phyloP scores from a whole-genome alignment of 2,797 vertebrate genomes.

The Dendrocincla tyrannina region DNA sequence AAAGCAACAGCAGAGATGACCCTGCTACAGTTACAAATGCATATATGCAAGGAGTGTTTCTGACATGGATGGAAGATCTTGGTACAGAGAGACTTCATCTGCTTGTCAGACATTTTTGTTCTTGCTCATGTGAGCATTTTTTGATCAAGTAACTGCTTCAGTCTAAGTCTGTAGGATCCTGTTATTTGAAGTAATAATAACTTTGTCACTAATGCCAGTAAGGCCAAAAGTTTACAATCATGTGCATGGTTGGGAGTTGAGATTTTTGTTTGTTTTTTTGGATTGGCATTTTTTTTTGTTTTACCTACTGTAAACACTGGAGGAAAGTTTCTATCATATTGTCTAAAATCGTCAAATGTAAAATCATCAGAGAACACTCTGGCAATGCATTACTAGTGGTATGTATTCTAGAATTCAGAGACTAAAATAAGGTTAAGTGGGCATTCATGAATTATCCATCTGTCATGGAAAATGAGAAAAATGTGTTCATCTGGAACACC shows the following conservation, averaged over 20 bases:
- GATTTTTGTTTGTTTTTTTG: not conserved
- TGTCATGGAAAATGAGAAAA: not conserved
- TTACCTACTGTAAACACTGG: not conserved
- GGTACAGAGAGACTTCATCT: not conserved
- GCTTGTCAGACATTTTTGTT: not conserved
- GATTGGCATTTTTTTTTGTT: not conserved
- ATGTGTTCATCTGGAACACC: not conserved
- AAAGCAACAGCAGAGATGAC: not conserved
- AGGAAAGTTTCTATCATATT: not conserved
- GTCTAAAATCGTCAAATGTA: not conserved
- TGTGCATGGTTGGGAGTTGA: no score
- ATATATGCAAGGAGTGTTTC: not conserved
- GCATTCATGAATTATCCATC: not conserved
- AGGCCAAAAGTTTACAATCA: not conserved
- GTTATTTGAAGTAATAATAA: not conserved
- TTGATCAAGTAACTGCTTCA: not conserved
- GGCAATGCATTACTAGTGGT: not conserved
- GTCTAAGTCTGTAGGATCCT: not conserved
- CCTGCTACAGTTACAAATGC: not conserved
- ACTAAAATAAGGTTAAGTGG: not conserved
- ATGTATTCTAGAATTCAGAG: not conserved
- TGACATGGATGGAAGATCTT: not conserved
- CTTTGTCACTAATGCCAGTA: not conserved
- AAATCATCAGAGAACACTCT: not conserved
- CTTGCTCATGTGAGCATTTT: not conserved